Conservation (phyloP, 2,888 invertebrate genomes). For the Ectobius pallidus region DNA sequence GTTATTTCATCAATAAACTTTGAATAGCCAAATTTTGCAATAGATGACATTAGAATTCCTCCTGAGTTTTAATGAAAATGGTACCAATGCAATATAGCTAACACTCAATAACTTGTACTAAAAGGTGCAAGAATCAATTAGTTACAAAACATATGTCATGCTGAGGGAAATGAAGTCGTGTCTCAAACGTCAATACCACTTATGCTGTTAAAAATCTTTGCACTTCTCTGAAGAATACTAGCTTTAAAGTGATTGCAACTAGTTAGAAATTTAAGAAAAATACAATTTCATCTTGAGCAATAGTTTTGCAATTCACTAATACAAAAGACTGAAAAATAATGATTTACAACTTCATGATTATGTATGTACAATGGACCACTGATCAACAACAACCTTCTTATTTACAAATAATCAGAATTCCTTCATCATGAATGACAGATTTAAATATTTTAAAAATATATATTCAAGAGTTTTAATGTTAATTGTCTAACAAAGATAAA, state of each 20-base stretch:
- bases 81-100: too few relatives aligned
- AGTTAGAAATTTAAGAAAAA: background rate
- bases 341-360: background rate
- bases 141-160: too few relatives aligned
- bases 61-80: too few relatives aligned
- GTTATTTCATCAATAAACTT: too few relatives aligned
- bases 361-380: conserved; percentile 4
- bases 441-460: conserved; percentile 27
- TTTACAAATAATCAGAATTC: conserved; percentile 25
- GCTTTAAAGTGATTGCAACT: background rate
- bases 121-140: too few relatives aligned
- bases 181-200: too few relatives aligned
- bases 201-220: too few relatives aligned
- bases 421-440: conserved; percentile 7
- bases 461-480: conserved; percentile 11
- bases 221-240: too few relatives aligned
- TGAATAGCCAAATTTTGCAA: too few relatives aligned
- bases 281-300: conserved; percentile 12
- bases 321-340: conserved; percentile 16
- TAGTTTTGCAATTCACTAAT: conserved; percentile 9
- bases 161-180: too few relatives aligned
- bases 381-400: conserved; percentile 17
- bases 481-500: conserved; percentile 13
- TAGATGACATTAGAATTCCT: too few relatives aligned
- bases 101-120: too few relatives aligned